A percentile compares a stretch with the other conserved stretches of the same genome.
Evolutionary conservation across 53 echinoderm and acorn worm species (phyloP).

Genomic region (Zoroaster sp.): DNA sequence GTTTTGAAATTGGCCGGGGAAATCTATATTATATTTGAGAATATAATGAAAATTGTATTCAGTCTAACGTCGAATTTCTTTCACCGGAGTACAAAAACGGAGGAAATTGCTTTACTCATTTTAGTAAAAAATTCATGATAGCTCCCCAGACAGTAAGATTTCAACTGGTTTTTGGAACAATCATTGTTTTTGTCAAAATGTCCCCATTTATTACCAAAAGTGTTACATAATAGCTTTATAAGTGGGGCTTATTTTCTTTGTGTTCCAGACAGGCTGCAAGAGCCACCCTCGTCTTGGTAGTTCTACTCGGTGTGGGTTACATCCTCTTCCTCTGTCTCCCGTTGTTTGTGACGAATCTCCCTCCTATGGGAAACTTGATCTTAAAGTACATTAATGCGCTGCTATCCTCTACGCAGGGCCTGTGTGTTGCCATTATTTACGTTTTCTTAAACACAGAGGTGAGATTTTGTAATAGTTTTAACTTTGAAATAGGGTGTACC

Average conservation of each 20-base stretch:
- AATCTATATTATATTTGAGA: no score
- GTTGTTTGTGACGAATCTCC: constrained; percentile 62
- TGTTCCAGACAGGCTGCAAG: constrained; percentile 77
- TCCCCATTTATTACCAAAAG: background rate
- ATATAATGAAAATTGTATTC: no score
- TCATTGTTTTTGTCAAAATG: background rate
- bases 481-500: background rate
- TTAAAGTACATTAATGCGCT: constrained; percentile 70
- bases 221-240: background rate
- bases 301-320: constrained; percentile 86
- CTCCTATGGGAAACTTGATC: constrained; percentile 47
- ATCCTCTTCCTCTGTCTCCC: constrained; percentile 67
- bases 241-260: background rate
- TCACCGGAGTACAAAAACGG: no score
- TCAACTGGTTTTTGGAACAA: no score
- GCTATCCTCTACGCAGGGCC: constrained; percentile 75
- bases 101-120: no score
- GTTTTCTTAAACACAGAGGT: constrained; percentile 96
- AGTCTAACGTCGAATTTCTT: no score
- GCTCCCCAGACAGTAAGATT: no score
- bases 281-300: constrained; percentile 86
- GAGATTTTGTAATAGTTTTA: background rate
- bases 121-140: no score
- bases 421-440: constrained; percentile 86
- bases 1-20: no score